Base-by-base conservation (phyloP, 1,140 invertebrate genomes). In the Lasioglossum baleicum region DNA sequence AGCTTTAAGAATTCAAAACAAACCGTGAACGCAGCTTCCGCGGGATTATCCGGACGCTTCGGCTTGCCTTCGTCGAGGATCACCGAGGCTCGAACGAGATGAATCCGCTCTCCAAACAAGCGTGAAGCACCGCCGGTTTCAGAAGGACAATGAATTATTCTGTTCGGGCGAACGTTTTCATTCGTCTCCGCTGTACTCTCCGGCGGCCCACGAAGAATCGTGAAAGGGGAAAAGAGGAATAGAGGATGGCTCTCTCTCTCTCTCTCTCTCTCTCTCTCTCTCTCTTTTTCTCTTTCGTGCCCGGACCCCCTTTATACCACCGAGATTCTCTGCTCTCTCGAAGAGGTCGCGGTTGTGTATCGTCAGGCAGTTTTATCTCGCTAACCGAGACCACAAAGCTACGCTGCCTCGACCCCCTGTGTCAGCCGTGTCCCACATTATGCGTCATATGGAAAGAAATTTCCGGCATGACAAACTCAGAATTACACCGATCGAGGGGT, bases 71-170 rank as follows among this genome's bases (percentile, higher is more conserved):
- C 82, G 65, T 79, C 68, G 63, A 77, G 73, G 73, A 81, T 84
- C 82, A 71, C 67, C 61, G 78, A 48, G 44, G 78, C 63, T 76
- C 82, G 87, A 89, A 88, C 87, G 56, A 77, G 84, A 88, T 83
- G 89, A 87, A 67, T 84, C 86, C 87, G 83, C 71, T 90, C 69
- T 74, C 83, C 84, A 89, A 89, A 90, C 86, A 88, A 90, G 88
- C 86, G 81, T 83, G 86, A 87, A 86, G 83, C 79, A 69, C 74
- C 82, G 80, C 75, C 75, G 73, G 80, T 81, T 85, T 87, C 66
- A 80, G 82, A 83, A 82, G 86, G 78, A 79, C 89, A 88, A 91
- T 90, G 90, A 91, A 91, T 91, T 90, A 91, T 91, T 91, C 86
- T 84, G 85, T 91, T 70, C 73, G 73, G 68, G 74, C 72, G 79